A percentile compares a stretch with the other conserved stretches of the same genome.
phyloP scores from a whole-genome alignment of 2,113 vertebrate genomes.

The Amazona guildingii region DNA sequence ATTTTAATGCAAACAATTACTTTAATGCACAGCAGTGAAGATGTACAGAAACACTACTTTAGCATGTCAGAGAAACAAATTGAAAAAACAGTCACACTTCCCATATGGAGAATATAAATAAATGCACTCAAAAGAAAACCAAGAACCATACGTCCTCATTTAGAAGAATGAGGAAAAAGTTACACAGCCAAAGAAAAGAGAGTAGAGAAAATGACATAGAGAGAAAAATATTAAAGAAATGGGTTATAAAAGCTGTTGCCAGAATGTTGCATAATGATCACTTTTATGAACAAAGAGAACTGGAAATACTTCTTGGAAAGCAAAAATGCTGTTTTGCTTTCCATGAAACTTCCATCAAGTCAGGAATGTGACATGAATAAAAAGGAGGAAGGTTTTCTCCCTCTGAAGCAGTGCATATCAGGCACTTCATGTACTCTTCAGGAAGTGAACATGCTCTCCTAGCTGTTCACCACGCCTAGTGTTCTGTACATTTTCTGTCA shows the following conservation, averaged over 20 bases:
- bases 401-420: not conserved
- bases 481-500: not conserved
- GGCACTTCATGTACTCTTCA: not conserved
- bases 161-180: not conserved
- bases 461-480: not conserved
- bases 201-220: not conserved
- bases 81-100: not conserved
- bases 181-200: not conserved
- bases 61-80: slow-evolving; percentile 1
- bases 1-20: not conserved
- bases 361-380: not conserved
- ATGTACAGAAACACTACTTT: not conserved
- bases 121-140: not conserved
- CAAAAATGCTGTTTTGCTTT: not conserved
- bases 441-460: not conserved
- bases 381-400: not conserved
- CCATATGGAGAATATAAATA: not conserved
- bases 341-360: slow-evolving; percentile 26
- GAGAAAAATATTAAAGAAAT: slow-evolving; percentile 10
- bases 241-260: not conserved
- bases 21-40: not conserved
- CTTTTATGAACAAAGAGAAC: slow-evolving; percentile 29
- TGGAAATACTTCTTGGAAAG: not conserved
- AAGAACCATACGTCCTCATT: not conserved
- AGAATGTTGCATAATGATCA: not conserved